These are phyloP conservation scores for Sebastes steindachneri DNA, from an alignment of 2,797 vertebrate genomes.

Conservation along the genomic window DNA sequence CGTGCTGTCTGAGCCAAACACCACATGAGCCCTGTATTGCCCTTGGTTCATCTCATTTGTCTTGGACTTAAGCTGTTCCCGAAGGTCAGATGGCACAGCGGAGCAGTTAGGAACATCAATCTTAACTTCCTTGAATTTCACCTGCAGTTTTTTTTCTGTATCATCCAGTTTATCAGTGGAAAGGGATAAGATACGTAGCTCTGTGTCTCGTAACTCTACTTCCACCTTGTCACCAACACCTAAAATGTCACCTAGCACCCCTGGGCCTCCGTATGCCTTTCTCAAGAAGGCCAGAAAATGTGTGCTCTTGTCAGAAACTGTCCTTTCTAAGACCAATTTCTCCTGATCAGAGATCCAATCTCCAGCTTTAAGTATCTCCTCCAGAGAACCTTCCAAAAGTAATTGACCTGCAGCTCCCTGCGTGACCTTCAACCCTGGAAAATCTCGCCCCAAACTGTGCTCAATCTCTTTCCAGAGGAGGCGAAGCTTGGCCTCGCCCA, in stretches of 20 bases:
- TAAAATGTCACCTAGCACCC: conserved; percentile 42
- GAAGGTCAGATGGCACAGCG: conserved; percentile 30
- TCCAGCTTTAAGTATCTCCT: conserved; percentile 33
- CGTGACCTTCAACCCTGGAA: conserved; percentile 8
- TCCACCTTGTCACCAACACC: conserved; percentile 28
- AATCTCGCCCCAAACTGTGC: neutral
- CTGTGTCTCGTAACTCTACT: conserved; percentile 54
- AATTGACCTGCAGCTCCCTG: conserved; percentile 14
- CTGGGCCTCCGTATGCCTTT: conserved; percentile 18
- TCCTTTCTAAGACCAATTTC: conserved; percentile 32
- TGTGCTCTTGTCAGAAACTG: conserved; percentile 35
- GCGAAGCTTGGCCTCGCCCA: conserved; percentile 40
- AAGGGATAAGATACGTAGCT: conserved; percentile 49
- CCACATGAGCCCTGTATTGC: conserved; percentile 16
- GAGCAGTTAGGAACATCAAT: conserved; percentile 31
- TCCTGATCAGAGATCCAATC: conserved; percentile 3
- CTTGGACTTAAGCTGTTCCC: conserved; percentile 37
- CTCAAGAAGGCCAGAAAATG: conserved; percentile 54
- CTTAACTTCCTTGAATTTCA: conserved; percentile 51
- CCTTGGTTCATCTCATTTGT: conserved; percentile 40
- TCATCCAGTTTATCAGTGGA: conserved; percentile 33
- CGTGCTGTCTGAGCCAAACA: neutral
- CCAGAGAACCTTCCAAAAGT: conserved; percentile 33
- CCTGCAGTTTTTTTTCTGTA: conserved; percentile 4
- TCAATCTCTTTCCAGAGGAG: conserved; percentile 45